Base-by-base conservation (phyloP, 53 echinoderm and acorn worm species). In the Temnopleurus reevesii region DNA sequence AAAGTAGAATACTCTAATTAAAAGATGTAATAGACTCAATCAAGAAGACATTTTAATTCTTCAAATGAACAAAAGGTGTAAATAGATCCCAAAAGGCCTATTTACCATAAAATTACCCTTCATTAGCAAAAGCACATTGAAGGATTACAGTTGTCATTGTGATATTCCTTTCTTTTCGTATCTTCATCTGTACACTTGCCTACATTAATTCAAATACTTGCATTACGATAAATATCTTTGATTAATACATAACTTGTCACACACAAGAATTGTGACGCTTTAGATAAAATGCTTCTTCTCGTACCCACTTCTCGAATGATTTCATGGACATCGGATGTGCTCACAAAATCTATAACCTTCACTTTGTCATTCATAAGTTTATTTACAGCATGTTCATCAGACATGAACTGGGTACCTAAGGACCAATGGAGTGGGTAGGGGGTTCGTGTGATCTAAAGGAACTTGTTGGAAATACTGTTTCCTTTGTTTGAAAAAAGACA, bases 241-340 rank as follows among this genome's bases (percentile, higher is more conserved):
- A 90, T 91, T 80, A 89, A 38, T 41, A 71, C 71, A 71, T 10
- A 38, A 38, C 71, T 38, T 21, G 71, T 36, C 71, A 71, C 71
- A 71, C 71, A 71, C 71, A 26, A 71, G 23, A n/a, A 71, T 23
- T 71, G 71, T 43, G 41, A 71, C 38, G 6, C 1, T n/a, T 2
- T 71, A n/a, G 1, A 71, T 7, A n/a, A 71, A 0, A 71, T 71
- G 71, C 71, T 38, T 71, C 41, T 71, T 9, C 2, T 63, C 19
- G 41, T 33, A 41, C 18, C 21, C n/a, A n/a, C 12, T 61, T 31
- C n/a, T 33, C 23, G 23, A 33, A 9, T 0, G 7, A 15, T 66
- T 66, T 61, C 29, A 61, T 61, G 61, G 61, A 31, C 12, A 61
- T 31, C n/a, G n/a, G n/a, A 13, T 12, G 33, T 13, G n/a, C 18